Evolutionary conservation across 2,797 vertebrate species (phyloP).

Genomic region (Gymnoscopelus braueri): DNA sequence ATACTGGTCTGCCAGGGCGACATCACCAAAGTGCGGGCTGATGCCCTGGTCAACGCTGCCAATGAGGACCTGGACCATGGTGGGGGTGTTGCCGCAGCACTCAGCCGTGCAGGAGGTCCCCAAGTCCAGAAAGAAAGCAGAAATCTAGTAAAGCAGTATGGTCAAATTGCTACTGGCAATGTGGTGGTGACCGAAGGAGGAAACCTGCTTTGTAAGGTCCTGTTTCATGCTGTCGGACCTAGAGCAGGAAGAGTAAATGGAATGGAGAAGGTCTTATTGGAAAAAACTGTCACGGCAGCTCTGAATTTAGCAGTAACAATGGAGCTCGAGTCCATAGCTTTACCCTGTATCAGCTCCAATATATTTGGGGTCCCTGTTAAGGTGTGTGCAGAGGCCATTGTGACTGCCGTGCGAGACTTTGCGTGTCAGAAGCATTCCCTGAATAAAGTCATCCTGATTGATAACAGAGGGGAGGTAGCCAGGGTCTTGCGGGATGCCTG

Average conservation of each 20-base stretch:
- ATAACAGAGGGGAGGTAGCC: slow-evolving; percentile 55
- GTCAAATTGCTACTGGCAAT: slow-evolving; percentile 46
- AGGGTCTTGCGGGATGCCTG: slow-evolving; percentile 58
- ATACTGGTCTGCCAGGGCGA: slow-evolving; percentile 66
- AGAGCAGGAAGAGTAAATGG: slow-evolving; percentile 37
- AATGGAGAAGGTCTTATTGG: slow-evolving; percentile 41
- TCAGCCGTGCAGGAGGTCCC: slow-evolving; percentile 68
- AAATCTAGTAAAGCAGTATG: slow-evolving; percentile 24
- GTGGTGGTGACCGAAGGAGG: slow-evolving; percentile 65
- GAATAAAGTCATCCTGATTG: slow-evolving; percentile 57
- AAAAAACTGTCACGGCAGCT: slow-evolving; percentile 34
- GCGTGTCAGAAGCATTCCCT: slow-evolving; percentile 43
- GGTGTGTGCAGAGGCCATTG: slow-evolving; percentile 67
- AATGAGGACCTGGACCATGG: slow-evolving; percentile 61
- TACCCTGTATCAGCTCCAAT: slow-evolving; percentile 70
- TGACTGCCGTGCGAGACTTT: slow-evolving; percentile 61
- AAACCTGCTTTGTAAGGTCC: slow-evolving; percentile 58
- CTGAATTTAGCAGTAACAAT: slow-evolving; percentile 52
- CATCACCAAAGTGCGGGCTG: slow-evolving; percentile 67
- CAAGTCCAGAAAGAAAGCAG: slow-evolving; percentile 63
- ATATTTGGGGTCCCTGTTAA: slow-evolving; percentile 50
- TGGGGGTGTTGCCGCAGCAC: slow-evolving; percentile 67
- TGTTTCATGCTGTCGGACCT: slow-evolving; percentile 76
- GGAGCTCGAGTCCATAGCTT: slow-evolving; percentile 56
- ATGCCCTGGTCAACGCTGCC: slow-evolving; percentile 73